Percentiles rank a stretch among this genome's conserved stretches.
phyloP scores from a whole-genome alignment of 2,113 vertebrate genomes.

The Pseudopipra pipra region DNA sequence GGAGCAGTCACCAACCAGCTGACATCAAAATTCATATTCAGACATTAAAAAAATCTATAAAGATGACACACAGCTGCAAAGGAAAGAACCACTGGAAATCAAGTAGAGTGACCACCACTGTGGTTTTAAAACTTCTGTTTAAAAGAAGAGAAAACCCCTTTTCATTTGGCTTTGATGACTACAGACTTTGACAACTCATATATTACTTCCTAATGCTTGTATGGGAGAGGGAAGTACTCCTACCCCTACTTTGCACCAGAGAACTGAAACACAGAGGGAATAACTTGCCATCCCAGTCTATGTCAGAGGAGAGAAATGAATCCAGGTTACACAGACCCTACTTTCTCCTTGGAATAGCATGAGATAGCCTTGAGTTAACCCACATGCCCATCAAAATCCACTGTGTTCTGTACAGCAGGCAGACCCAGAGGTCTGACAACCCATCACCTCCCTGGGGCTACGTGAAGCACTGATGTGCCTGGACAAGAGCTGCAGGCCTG shows the following conservation, averaged over 20 bases:
- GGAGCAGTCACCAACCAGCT: background rate
- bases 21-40: background rate
- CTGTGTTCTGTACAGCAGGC: background rate
- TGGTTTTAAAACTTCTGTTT: background rate
- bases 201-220: background rate
- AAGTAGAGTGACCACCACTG: background rate
- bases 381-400: background rate
- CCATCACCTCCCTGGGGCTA: background rate
- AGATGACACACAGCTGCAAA: background rate
- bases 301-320: background rate
- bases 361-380: background rate
- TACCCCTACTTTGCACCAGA: background rate
- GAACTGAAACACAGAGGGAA: background rate
- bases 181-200: background rate
- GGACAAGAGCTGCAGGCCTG: background rate
- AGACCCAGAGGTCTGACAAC: background rate
- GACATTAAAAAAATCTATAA: background rate
- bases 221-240: background rate
- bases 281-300: background rate
- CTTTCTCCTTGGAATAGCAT: background rate
- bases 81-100: background rate
- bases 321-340: background rate
- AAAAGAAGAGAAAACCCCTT: background rate
- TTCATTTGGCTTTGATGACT: background rate
- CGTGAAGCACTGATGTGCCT: background rate